Evolutionary conservation across 2,113 vertebrate species (phyloP), one percentile per base, ranked within the genome.

Genomic region (Clupea harengus): DNA sequence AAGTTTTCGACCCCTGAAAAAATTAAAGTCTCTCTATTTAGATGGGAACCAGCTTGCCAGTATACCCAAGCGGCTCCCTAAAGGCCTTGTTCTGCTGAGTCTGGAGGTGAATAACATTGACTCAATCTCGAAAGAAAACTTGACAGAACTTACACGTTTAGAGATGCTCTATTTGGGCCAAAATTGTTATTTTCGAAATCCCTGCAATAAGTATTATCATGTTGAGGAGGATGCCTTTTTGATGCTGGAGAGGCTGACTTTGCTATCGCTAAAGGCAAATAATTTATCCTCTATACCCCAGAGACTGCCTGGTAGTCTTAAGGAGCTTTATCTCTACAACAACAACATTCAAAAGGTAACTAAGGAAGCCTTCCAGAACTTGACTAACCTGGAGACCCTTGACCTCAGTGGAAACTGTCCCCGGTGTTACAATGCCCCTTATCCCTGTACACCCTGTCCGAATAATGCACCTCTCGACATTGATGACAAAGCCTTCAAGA

Each of bases 391-490:
- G 81, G 96, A 99, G 93, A 93, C 96, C 88, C 95, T 99, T 0
- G 98, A 99, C 85, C 92, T 99, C 3, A 98, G 97, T 78, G 97
- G 97, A 81, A 99, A 99, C 84, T 99, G 98, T 64, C 98, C 98
- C 49, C 96, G 98, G 20, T 99, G 98, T 90, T 97, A 98, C 87
- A 97, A 98, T 49, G 96, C 95, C 1, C 97, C 97, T 0, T 99
- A 95, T 86, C 96, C 97, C 5, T 99, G 98, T 87, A 89, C 2
- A 6, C 96, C 97, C 0, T 99, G 98, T 78, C 91, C 93, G n/a
- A 89, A 95, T 52, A 93, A 94, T 0, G 85, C 88, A 0, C 88
- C 95, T 0, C 91, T 99, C 49, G 7, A 91, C 2, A 98, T 99
- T 45, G 92, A 96, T 49, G 0, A 11, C 7, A 82, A 80, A 0